phyloP scores from a whole-genome alignment of 2,888 invertebrate species.

The Apodemia mormo region DNA sequence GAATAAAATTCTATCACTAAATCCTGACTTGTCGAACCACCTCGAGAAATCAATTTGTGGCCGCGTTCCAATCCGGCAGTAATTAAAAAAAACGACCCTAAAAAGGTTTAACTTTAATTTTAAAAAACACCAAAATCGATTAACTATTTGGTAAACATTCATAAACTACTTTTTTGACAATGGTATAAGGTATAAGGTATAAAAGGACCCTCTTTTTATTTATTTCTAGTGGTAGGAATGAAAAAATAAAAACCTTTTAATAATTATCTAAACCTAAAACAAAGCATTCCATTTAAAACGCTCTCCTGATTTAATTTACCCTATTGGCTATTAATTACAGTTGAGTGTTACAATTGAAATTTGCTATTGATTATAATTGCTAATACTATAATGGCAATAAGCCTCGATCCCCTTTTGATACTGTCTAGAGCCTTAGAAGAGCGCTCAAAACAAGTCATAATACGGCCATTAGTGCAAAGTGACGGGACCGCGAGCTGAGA shows the following conservation, averaged over 20 bases:
- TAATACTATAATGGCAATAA: constrained; percentile 18
- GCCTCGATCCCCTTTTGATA: constrained; percentile 29
- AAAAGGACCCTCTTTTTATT: too few relatives aligned
- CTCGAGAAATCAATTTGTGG: too few relatives aligned
- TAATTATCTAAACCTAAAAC: neutral
- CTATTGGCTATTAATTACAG: neutral
- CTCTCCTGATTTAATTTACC: neutral
- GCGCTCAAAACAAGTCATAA: constrained; percentile 41
- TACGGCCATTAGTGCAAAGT: constrained; percentile 42
- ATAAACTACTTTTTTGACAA: too few relatives aligned
- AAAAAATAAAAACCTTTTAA: neutral
- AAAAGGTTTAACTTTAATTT: too few relatives aligned
- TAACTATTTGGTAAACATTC: too few relatives aligned
- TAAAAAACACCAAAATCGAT: too few relatives aligned
- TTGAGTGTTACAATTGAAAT: constrained; percentile 4
- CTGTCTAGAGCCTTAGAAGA: constrained; percentile 30
- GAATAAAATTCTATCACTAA: too few relatives aligned
- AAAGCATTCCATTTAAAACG: neutral
- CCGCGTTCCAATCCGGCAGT: too few relatives aligned
- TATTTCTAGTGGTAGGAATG: neutral
- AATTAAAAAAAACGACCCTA: too few relatives aligned
- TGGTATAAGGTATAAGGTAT: too few relatives aligned
- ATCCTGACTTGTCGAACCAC: too few relatives aligned
- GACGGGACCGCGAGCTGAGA: constrained; percentile 40
- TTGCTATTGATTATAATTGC: neutral